A percentile compares a stretch with the other conserved stretches of the same genome.
Evolutionary conservation across 2,888 invertebrate species (phyloP).

Genomic region (Andrena chrysosceles): DNA sequence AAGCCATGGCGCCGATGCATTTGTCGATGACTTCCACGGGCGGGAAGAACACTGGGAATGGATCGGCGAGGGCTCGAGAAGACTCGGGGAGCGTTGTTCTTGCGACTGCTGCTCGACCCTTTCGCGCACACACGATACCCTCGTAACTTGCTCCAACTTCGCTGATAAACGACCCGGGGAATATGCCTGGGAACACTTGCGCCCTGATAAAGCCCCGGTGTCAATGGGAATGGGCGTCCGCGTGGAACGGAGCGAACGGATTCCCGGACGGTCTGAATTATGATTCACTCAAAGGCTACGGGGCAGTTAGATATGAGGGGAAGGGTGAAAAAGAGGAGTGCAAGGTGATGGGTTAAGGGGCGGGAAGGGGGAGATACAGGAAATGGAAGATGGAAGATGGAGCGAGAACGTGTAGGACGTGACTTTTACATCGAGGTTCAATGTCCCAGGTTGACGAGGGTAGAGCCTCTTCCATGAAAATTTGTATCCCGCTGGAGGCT

Average conservation of each 20-base stretch:
- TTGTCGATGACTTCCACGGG: conserved; percentile 53
- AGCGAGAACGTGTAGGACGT: conserved; percentile 15
- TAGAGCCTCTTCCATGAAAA: not conserved
- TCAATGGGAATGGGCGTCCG: conserved; percentile 31
- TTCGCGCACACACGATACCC: conserved; percentile 10
- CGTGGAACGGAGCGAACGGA: conserved; percentile 13
- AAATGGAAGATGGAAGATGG: too few relatives aligned
- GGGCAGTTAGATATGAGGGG: too few relatives aligned
- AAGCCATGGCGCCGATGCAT: conserved; percentile 48
- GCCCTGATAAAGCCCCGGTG: conserved; percentile 38
- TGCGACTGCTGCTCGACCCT: not conserved
- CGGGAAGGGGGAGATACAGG: too few relatives aligned
- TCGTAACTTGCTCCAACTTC: not conserved
- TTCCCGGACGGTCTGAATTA: conserved; percentile 34
- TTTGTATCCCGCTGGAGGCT: conserved; percentile 18
- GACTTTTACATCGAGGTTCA: conserved; percentile 21
- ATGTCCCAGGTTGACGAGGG: conserved; percentile 29
- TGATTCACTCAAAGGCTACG: conserved; percentile 25
- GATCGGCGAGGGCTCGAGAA: conserved; percentile 5
- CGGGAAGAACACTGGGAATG: conserved; percentile 5
- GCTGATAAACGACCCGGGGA: conserved; percentile 47
- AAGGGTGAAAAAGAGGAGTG: too few relatives aligned
- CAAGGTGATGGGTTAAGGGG: too few relatives aligned
- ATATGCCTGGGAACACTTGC: conserved; percentile 47
- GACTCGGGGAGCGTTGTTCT: conserved; percentile 16